phyloP scores from a whole-genome alignment of 2,113 vertebrate genomes.

The Pituophis catenifer region DNA sequence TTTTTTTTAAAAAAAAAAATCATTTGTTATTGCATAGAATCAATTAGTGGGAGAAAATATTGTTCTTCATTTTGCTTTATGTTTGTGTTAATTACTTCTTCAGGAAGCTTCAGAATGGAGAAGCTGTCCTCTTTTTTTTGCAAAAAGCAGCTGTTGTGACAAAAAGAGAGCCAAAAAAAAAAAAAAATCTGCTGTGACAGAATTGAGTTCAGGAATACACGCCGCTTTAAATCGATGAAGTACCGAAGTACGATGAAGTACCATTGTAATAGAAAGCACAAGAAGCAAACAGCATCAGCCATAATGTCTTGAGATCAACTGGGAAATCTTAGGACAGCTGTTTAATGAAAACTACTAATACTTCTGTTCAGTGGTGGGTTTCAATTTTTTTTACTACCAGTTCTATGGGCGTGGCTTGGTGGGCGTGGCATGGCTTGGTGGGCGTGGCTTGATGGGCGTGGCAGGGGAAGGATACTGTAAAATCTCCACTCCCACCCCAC shows the following conservation, averaged over 20 bases:
- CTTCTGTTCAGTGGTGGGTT: neutral
- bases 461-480: too few relatives aligned
- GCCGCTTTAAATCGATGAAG: conserved; percentile 48
- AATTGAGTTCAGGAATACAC: conserved; percentile 25
- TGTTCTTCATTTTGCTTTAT: conserved; percentile 13
- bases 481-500: too few relatives aligned
- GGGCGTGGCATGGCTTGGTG: too few relatives aligned
- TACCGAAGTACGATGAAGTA: conserved; percentile 20
- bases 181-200: conserved; percentile 41
- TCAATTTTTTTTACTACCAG: too few relatives aligned
- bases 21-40: neutral
- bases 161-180: conserved; percentile 7
- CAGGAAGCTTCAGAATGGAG: neutral
- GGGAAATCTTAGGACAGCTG: conserved; percentile 55
- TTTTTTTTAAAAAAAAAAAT: neutral
- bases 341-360: conserved; percentile 60
- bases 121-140: neutral
- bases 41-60: neutral
- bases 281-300: conserved; percentile 39
- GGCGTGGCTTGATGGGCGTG: too few relatives aligned
- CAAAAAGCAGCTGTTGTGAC: conserved; percentile 25
- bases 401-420: too few relatives aligned
- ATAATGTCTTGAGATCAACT: conserved; percentile 45
- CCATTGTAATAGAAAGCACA: conserved; percentile 33
- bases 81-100: conserved; percentile 31